Evolutionary conservation across 1,140 invertebrate genomes (phyloP).

Genomic region (Agrilus planipennis): DNA sequence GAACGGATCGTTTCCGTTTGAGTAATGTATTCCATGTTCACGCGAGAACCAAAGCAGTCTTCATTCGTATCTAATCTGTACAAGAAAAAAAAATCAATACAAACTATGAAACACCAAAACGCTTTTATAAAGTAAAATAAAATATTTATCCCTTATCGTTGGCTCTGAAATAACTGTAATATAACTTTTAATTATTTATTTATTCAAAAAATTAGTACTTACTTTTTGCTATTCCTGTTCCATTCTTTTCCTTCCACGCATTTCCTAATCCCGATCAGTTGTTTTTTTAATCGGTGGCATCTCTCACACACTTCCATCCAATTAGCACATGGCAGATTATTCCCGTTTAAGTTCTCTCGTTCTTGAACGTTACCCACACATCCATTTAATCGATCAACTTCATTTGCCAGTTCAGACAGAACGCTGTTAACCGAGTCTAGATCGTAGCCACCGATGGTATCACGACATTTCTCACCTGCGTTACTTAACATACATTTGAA

Average conservation of each 20-base stretch:
- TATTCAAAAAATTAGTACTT: constrained; percentile 6
- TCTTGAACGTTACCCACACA: not conserved
- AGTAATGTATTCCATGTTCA: constrained; percentile 65
- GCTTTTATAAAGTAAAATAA: too few species aligned
- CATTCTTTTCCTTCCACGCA: not conserved
- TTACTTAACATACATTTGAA: constrained; percentile 27
- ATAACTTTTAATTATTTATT: too few species aligned
- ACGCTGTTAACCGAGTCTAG: constrained; percentile 3
- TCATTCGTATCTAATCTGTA: too few species aligned
- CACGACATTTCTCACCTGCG: constrained; percentile 20
- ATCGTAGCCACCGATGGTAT: constrained; percentile 6
- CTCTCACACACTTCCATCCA: constrained; percentile 36
- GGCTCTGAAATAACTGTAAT: too few species aligned
- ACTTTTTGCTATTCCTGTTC: constrained; percentile 2
- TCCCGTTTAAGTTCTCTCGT: too few species aligned
- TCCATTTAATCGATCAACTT: constrained; percentile 4
- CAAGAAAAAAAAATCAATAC: too few species aligned
- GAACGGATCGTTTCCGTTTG: constrained; percentile 61
- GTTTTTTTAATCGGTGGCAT: constrained; percentile 32
- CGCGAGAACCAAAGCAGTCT: too few species aligned
- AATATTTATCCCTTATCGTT: too few species aligned
- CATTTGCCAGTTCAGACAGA: constrained; percentile 2
- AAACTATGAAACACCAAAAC: too few species aligned
- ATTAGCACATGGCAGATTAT: too few species aligned
- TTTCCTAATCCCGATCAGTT: constrained; percentile 13